Percentiles rank a stretch among this genome's conserved stretches.
These are phyloP conservation scores for Dorcus hopei DNA, from an alignment of 2,888 invertebrate species.

Conservation along the genomic window DNA sequence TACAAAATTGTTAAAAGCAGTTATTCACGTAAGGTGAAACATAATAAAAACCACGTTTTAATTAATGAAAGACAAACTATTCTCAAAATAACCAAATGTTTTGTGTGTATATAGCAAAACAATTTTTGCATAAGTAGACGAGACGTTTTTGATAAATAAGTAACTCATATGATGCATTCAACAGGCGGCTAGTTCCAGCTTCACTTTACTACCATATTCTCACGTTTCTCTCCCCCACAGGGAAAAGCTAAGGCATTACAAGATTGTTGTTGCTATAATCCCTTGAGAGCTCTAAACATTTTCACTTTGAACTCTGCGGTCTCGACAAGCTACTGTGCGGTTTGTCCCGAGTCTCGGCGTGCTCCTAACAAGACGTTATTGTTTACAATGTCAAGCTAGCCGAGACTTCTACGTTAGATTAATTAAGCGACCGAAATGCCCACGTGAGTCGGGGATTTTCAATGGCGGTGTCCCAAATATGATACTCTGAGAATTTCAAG, in stretches of 20 bases:
- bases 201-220: slow-evolving; percentile 42
- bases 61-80: no score
- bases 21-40: no score
- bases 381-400: background rate
- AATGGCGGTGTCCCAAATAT: slow-evolving; percentile 7
- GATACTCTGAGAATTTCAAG: slow-evolving; percentile 41
- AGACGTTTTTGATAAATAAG: no score
- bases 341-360: slow-evolving; percentile 29
- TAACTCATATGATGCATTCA: slow-evolving; percentile 32
- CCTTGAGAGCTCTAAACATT: slow-evolving; percentile 43
- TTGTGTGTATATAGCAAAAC: no score
- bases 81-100: no score
- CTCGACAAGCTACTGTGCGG: slow-evolving; percentile 37
- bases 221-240: slow-evolving; percentile 41
- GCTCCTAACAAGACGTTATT: slow-evolving; percentile 20
- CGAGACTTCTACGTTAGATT: background rate
- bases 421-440: background rate
- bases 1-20: no score
- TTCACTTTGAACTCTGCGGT: slow-evolving; percentile 43
- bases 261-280: slow-evolving; percentile 47
- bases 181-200: slow-evolving; percentile 43
- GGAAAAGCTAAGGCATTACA: slow-evolving; percentile 38
- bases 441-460: background rate
- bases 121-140: no score
- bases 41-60: no score